A percentile compares a stretch with the other conserved stretches of the same genome.
Conservation (phyloP, 2,888 invertebrate species). For the Myopa tessellatipennis region DNA sequence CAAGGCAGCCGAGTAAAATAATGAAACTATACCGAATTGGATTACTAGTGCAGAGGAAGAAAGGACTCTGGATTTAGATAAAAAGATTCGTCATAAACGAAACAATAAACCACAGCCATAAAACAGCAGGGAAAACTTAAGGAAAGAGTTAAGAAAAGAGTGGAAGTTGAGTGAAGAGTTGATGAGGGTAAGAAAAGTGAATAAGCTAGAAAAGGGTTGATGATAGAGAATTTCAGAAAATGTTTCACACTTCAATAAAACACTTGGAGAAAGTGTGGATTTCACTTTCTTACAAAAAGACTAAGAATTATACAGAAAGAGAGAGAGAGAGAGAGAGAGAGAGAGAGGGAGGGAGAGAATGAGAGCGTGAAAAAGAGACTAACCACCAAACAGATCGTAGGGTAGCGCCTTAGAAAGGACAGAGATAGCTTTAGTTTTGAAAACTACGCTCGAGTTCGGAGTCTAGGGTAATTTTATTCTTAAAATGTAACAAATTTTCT, state of each 20-base stretch:
- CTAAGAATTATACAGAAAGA: background rate
- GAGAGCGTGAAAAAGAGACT: background rate
- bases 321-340: background rate
- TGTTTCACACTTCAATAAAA: constrained; percentile 32
- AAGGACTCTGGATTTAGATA: constrained; percentile 1
- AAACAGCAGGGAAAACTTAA: constrained; percentile 23
- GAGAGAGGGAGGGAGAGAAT: background rate
- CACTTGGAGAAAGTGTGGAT: constrained; percentile 4
- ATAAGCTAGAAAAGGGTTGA: constrained; percentile 12
- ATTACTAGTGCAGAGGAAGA: constrained; percentile 31
- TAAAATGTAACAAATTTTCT: background rate
- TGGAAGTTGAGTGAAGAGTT: background rate
- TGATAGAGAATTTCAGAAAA: constrained; percentile 2
- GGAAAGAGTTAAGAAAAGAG: constrained; percentile 6
- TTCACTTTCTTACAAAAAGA: background rate
- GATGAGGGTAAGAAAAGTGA: background rate
- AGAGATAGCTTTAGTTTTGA: background rate
- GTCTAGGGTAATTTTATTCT: background rate
- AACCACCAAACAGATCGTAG: background rate
- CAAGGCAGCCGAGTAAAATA: constrained; percentile 15
- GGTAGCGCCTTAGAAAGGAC: background rate
- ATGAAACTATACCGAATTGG: constrained; percentile 30
- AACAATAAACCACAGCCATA: constrained; percentile 21
- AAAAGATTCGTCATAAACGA: background rate
- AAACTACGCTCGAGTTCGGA: background rate